Evolutionary conservation across 2,888 invertebrate species (phyloP).

Genomic region (Erynnis tages): DNA sequence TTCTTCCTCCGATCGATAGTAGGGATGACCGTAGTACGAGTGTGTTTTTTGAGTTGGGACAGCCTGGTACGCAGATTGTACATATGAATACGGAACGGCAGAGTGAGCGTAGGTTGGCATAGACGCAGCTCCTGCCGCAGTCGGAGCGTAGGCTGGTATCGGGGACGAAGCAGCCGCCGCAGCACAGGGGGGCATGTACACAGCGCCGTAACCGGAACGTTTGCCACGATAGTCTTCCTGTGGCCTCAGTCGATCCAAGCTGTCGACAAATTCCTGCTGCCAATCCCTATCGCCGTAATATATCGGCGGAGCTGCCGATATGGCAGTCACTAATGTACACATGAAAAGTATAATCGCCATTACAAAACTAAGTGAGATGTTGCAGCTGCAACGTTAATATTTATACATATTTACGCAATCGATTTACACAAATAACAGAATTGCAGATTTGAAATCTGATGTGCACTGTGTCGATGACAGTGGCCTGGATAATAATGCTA

Average conservation of each 20-base stretch:
- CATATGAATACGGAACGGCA: constrained; percentile 17
- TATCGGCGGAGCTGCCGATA: constrained; percentile 40
- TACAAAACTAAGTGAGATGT: constrained; percentile 42
- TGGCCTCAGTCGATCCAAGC: not conserved
- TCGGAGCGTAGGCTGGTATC: constrained; percentile 17
- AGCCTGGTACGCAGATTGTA: constrained; percentile 22
- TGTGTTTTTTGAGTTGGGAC: not conserved
- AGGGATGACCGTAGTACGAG: constrained; percentile 33
- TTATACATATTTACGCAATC: constrained; percentile 53
- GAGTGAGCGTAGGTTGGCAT: constrained; percentile 21
- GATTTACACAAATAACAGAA: constrained; percentile 31
- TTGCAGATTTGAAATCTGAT: constrained; percentile 10
- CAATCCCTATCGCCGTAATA: constrained; percentile 27
- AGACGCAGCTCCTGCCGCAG: constrained; percentile 2
- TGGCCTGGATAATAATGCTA: constrained; percentile 56
- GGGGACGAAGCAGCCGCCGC: constrained; percentile 41
- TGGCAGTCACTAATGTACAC: constrained; percentile 41
- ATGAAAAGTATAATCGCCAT: constrained; percentile 53
- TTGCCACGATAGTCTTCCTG: constrained; percentile 35
- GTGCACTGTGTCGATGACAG: constrained; percentile 23
- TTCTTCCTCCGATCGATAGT: constrained; percentile 31
- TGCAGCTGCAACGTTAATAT: constrained; percentile 46
- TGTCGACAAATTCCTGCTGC: constrained; percentile 11
- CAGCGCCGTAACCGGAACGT: constrained; percentile 41
- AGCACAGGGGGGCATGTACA: constrained; percentile 51